Conservation (phyloP, 2,888 invertebrate species). For the Limnephilus marmoratus region DNA sequence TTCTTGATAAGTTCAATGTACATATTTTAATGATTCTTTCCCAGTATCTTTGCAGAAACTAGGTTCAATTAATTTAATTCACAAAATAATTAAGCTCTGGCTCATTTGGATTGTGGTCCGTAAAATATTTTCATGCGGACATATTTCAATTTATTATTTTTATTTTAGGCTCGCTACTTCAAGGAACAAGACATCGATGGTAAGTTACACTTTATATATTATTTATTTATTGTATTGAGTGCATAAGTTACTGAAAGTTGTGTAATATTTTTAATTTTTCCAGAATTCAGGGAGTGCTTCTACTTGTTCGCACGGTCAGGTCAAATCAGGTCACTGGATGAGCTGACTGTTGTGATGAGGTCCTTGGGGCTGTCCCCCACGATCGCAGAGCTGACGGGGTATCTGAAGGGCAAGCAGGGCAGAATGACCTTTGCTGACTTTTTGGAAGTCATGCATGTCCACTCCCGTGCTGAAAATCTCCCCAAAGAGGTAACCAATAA, state of each 20-base stretch:
- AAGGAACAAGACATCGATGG: constrained; percentile 97
- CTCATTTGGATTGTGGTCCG: neutral
- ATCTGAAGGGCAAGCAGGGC: constrained; percentile 84
- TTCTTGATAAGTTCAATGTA: too few relatives aligned
- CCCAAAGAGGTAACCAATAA: constrained; percentile 82
- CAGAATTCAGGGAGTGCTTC: constrained; percentile 98
- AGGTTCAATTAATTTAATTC: neutral
- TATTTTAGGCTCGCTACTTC: constrained; percentile 92
- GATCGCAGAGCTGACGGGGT: constrained; percentile 91
- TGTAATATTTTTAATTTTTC: constrained; percentile 65
- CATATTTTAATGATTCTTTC: too few relatives aligned
- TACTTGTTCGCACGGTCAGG: constrained; percentile 94
- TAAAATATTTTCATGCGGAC: neutral
- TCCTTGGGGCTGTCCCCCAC: constrained; percentile 96
- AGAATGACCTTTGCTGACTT: constrained; percentile 98
- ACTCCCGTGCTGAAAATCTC: constrained; percentile 89
- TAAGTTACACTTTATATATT: constrained; percentile 73
- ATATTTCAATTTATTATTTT: neutral
- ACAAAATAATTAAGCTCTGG: neutral
- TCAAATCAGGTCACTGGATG: constrained; percentile 91
- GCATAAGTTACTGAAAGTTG: neutral
- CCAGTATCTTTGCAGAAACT: neutral
- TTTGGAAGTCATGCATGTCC: constrained; percentile 95
- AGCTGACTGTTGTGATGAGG: constrained; percentile 95
- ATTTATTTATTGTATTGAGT: neutral